Evolutionary conservation across 2,113 vertebrate species (phyloP).

Genomic region (Synchiropus splendidus): DNA sequence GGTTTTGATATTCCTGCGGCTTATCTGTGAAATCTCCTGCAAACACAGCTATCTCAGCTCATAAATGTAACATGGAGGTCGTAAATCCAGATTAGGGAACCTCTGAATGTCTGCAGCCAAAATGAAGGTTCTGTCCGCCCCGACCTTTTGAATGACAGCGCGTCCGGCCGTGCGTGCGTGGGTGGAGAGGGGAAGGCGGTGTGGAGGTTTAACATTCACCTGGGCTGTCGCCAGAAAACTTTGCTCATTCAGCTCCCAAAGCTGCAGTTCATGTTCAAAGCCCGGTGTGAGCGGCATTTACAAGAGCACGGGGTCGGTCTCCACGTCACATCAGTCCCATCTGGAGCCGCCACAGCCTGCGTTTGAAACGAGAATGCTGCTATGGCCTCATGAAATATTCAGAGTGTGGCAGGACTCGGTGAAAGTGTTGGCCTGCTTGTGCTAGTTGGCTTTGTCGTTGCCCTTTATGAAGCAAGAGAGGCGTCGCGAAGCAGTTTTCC

Average conservation of each 20-base stretch:
- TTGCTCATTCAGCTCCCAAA: slow-evolving; percentile 13
- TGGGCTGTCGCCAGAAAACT: slow-evolving; percentile 13
- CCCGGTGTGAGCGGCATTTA: slow-evolving; percentile 22
- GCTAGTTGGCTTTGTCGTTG: no score
- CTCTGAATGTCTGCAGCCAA: slow-evolving; percentile 19
- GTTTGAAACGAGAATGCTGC: slow-evolving; percentile 9
- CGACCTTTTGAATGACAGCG: slow-evolving; percentile 34
- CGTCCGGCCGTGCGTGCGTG: no score
- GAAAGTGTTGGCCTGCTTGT: no score
- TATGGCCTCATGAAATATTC: slow-evolving; percentile 36
- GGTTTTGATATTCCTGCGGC: slow-evolving; percentile 37
- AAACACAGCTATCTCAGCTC: slow-evolving; percentile 30
- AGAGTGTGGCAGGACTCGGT: background rate
- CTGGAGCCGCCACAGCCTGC: slow-evolving; percentile 30
- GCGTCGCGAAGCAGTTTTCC: no score
- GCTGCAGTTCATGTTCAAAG: slow-evolving; percentile 21
- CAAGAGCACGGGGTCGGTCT: slow-evolving; percentile 22
- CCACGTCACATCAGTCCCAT: slow-evolving; percentile 17
- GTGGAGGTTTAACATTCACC: background rate
- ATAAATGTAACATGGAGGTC: slow-evolving; percentile 39
- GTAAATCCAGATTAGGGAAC: slow-evolving; percentile 37
- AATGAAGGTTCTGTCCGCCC: slow-evolving; percentile 24
- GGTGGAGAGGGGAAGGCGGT: background rate
- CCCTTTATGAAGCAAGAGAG: no score
- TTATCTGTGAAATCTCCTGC: slow-evolving; percentile 34